phyloP scores from a whole-genome alignment of 2,888 invertebrate genomes.

The Eucera pruinosa region DNA sequence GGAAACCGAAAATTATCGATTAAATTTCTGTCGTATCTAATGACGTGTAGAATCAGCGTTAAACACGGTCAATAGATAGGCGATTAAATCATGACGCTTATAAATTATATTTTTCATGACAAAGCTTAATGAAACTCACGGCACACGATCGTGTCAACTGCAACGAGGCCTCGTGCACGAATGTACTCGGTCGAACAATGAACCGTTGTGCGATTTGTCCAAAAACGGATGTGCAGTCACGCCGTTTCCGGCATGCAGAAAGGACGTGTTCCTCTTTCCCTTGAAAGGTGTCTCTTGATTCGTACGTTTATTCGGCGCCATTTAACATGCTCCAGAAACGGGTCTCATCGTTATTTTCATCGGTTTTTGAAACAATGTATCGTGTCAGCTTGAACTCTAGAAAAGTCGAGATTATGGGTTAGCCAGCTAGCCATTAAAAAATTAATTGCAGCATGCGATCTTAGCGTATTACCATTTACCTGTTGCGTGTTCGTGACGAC shows the following conservation, averaged over 20 bases:
- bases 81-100: background rate
- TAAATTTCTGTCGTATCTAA: background rate
- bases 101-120: background rate
- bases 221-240: slow-evolving; percentile 19
- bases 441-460: slow-evolving; percentile 76
- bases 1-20: background rate
- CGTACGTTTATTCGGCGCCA: background rate
- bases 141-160: background rate
- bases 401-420: slow-evolving; percentile 30
- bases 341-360: background rate
- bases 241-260: slow-evolving; percentile 14
- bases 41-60: background rate
- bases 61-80: background rate
- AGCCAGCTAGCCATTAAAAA: slow-evolving; percentile 48
- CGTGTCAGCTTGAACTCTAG: background rate
- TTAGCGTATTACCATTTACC: slow-evolving; percentile 75
- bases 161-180: background rate
- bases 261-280: slow-evolving; percentile 5
- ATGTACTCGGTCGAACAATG: slow-evolving; percentile 12
- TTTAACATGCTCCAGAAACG: slow-evolving; percentile 15
- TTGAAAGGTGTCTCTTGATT: background rate
- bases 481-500: slow-evolving; percentile 75
- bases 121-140: background rate
- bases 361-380: background rate
- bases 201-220: slow-evolving; percentile 5